These are phyloP conservation scores for Sipunculus nudus DNA, from an alignment of 2,888 invertebrate genomes.

Conservation along the genomic window DNA sequence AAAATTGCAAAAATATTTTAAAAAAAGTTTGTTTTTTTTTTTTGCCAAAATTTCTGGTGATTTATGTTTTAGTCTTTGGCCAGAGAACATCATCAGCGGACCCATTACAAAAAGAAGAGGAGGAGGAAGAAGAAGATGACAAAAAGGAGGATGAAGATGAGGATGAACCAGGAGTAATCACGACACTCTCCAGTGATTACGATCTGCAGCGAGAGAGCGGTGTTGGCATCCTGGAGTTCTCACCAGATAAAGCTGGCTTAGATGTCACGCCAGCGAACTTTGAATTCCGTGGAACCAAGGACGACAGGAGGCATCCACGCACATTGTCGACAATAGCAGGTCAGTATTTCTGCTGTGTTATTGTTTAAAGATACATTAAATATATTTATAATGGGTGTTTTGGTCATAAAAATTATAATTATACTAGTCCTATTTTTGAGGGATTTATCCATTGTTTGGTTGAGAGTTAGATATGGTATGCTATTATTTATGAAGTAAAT, in stretches of 20 bases:
- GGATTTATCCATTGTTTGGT: too few species aligned
- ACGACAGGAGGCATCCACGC: conserved; percentile 14
- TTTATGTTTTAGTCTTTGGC: too few species aligned
- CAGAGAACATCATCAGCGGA: too few species aligned
- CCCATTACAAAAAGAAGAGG: conserved; percentile 37
- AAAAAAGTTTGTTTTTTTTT: too few species aligned
- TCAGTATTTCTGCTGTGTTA: conserved; percentile 10
- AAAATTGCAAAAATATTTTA: too few species aligned
- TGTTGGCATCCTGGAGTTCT: conserved; percentile 76
- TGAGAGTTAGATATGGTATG: too few species aligned
- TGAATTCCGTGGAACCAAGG: conserved; percentile 74
- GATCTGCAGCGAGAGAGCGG: conserved; percentile 61
- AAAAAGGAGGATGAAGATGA: conserved; percentile 28
- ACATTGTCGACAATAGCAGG: conserved; percentile 34
- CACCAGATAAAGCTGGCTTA: conserved; percentile 85
- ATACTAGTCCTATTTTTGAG: too few species aligned
- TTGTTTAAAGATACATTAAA: too few species aligned
- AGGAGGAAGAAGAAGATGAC: conserved; percentile 32
- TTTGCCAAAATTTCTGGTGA: too few species aligned
- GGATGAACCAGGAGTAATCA: conserved; percentile 47
- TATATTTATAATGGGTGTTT: too few species aligned
- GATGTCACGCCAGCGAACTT: conserved; percentile 88
- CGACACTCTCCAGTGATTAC: conserved; percentile 59
- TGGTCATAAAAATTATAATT: too few species aligned
- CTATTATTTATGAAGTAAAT: too few species aligned